Base-by-base conservation (phyloP, 2,113 vertebrate genomes). In the Agelaius tricolor region DNA sequence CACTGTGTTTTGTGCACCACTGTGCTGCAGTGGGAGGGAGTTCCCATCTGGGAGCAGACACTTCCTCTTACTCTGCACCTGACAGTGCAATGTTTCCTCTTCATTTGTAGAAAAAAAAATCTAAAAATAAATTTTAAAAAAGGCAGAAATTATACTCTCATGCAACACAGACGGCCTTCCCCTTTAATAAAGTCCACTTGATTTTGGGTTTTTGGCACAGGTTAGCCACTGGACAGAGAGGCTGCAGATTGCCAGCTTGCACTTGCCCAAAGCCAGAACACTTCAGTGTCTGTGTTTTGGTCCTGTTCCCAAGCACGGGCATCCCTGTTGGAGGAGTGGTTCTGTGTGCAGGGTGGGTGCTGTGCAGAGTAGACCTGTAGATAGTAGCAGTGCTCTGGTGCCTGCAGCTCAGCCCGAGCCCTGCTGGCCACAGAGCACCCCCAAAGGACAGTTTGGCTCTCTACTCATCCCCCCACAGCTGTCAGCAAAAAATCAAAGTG, bases 1-100 rank as follows among this genome's bases (percentile, higher is more conserved):
- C 47, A 18, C 0, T 2, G 0, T 18, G 55, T 37, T 94, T 54
- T 41, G 23, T 74, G 59, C 51, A 44, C 7, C 24, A 31, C 27
- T 21, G 37, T 24, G 4, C 16, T 39, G 84, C 0, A 2, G 68
- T 49, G 37, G 41, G 44, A 90, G 67, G 35, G 47, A 6, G n/a
- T 65, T 92, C 55, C 68, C 68, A 37, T 71, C 20, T 66, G 59
- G 31, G 49, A 87, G 66, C 26, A 91, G 94, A 55, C 65, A 51
- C 80, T 97, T 95, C 94, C 91, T 77, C 75, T 90, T 90, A 15
- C 37, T 69, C 46, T 83, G 72, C 72, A 93, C 87, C 87, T 95
- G 75, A 22, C 33, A 61, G 23, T 26, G 76, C 68, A 62, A 44
- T 2, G 0, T 66, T 96, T 93, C 84, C 67, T 91, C 71, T 91